These are phyloP conservation scores for Sialis lutaria DNA, from an alignment of 2,888 invertebrate species.

Conservation along the genomic window DNA sequence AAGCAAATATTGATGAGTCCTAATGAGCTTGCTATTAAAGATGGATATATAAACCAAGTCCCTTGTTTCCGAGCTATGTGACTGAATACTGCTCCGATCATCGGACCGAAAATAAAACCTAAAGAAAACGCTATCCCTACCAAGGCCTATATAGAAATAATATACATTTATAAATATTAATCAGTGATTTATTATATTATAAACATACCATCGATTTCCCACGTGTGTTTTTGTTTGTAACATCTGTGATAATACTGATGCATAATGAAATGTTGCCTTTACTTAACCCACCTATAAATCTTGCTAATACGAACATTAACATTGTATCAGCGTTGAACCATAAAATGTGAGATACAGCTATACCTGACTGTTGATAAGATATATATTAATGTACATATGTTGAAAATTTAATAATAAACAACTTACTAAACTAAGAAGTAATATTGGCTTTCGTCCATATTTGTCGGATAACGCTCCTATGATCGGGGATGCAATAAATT, in stretches of 20 bases:
- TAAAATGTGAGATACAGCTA: slow-evolving; percentile 66
- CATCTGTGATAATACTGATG: slow-evolving; percentile 90
- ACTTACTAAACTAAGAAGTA: slow-evolving; percentile 70
- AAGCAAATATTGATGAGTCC: slow-evolving; percentile 63
- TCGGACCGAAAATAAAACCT: slow-evolving; percentile 92
- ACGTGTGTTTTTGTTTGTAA: slow-evolving; percentile 65
- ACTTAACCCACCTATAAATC: slow-evolving; percentile 86
- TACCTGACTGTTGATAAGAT: slow-evolving; percentile 49
- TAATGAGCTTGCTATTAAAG: slow-evolving; percentile 55
- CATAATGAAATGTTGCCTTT: slow-evolving; percentile 93
- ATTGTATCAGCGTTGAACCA: slow-evolving; percentile 85
- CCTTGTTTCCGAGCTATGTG: slow-evolving; percentile 43
- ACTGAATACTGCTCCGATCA: slow-evolving; percentile 84
- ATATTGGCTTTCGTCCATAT: slow-evolving; percentile 76
- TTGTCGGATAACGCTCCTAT: slow-evolving; percentile 91
- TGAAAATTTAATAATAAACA: background rate
- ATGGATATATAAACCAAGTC: slow-evolving; percentile 67
- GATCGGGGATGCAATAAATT: slow-evolving; percentile 86
- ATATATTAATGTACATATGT: background rate
- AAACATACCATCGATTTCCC: slow-evolving; percentile 77
- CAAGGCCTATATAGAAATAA: slow-evolving; percentile 51
- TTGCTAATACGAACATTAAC: slow-evolving; percentile 74
- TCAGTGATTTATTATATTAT: slow-evolving; percentile 1
- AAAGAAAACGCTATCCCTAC: slow-evolving; percentile 94
- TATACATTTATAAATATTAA: slow-evolving; percentile 5